phyloP scores from a whole-genome alignment of 1,140 invertebrate genomes.

The Agraylea sexmaculata region DNA sequence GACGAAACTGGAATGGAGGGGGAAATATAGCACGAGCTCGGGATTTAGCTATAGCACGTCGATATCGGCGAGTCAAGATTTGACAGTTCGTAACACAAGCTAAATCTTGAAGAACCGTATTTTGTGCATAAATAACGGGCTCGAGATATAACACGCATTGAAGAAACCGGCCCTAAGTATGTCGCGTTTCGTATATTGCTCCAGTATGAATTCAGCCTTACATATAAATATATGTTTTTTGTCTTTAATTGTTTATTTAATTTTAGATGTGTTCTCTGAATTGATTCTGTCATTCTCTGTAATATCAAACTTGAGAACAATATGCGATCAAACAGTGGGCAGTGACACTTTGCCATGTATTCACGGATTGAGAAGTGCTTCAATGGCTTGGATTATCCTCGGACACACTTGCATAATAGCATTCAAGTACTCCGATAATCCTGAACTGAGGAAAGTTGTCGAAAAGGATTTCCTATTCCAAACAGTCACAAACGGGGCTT shows the following conservation, averaged over 20 bases:
- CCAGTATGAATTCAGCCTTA: no score
- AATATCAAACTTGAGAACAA: conserved; percentile 59
- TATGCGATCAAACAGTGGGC: conserved; percentile 65
- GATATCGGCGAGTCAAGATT: no score
- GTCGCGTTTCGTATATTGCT: no score
- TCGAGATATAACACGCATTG: no score
- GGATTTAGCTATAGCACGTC: no score
- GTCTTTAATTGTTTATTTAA: conserved; percentile 3
- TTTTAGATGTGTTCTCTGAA: conserved; percentile 50
- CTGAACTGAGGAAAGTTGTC: conserved; percentile 61
- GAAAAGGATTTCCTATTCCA: conserved; percentile 73
- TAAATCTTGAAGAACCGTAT: no score
- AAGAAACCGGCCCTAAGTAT: no score
- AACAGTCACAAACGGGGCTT: conserved; percentile 73
- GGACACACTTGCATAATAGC: conserved; percentile 78
- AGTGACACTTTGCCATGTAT: conserved; percentile 70
- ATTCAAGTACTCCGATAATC: conserved; percentile 79
- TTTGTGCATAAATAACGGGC: no score
- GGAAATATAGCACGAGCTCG: no score
- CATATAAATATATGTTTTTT: not conserved
- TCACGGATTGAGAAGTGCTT: conserved; percentile 70
- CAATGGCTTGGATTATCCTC: conserved; percentile 87
- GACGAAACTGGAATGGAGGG: no score
- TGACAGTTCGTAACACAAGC: no score
- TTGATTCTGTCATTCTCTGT: conserved; percentile 69